Evolutionary conservation across 2,888 invertebrate species (phyloP), one percentile per base, ranked within the genome.

Genomic region (Catocala fraxini): DNA sequence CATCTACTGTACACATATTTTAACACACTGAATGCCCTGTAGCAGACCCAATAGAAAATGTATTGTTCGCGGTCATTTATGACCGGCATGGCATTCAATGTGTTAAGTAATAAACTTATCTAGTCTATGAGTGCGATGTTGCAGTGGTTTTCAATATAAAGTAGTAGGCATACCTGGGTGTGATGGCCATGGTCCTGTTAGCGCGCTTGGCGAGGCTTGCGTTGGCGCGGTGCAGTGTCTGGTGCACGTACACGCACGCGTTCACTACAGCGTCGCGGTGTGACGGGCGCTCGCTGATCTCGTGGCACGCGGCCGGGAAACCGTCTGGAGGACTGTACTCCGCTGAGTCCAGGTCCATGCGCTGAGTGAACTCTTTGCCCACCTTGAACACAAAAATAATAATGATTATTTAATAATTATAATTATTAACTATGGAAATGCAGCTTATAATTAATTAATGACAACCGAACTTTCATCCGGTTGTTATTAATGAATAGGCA

Each of bases 191-290:
- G 12, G 98, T 99, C 65, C 99, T 96, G 70, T 98, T 97, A 45
- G 99, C 99, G 51, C 99, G 95, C 90, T 99, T 99, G 6, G 97
- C 96, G 57, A 99, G 95, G 56, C 98, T 95, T 0, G 97, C 96
- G 89, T 99, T 99, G 55, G 99, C 99, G 83, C 97, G 97, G 89
- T 99, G 99, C 68, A 99, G 95, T 0, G 99, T 99, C 93, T 98
- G 98, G 90, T 99, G 99, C 35, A 99, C 99, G 89, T 99, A 99
- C 12, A 99, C 99, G 88, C 98, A 99, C 0, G 99, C 98, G 93
- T 99, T 99, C 83, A 99, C 98, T n/a, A 99, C 99, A 13, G 99
- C 99, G 83, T 99, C 98, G 58, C 99, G 96, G 91, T 99, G 99
- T 7, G 95, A 95, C 5, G 98, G 98, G 35, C 97, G 96, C 1